A percentile compares a stretch with the other conserved stretches of the same genome.
These are phyloP conservation scores for Catharus minimus DNA, from an alignment of 2,113 vertebrate genomes.

Conservation along the genomic window DNA sequence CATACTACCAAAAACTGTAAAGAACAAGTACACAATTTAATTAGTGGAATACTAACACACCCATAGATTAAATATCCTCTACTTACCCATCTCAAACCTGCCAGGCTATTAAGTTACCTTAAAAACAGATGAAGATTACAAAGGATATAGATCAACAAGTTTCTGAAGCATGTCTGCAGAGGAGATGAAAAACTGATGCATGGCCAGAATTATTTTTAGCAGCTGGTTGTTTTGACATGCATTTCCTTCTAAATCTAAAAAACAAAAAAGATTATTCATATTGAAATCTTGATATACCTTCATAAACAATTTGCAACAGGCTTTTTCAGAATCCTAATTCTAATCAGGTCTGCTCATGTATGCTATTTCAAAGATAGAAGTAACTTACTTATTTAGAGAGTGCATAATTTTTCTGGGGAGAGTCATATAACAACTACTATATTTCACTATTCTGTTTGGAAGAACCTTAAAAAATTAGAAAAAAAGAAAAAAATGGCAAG, in stretches of 20 bases:
- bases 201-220: constrained; percentile 89
- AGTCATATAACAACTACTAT: neutral
- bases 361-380: neutral
- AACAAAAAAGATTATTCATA: neutral
- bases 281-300: neutral
- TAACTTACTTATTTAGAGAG: neutral
- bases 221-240: constrained; percentile 85
- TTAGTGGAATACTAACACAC: neutral
- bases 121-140: neutral
- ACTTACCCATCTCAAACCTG: neutral
- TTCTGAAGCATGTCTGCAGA: constrained; percentile 89
- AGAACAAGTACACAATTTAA: neutral
- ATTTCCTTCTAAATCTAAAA: constrained; percentile 88
- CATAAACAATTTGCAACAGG: neutral
- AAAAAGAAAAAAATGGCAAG: neutral
- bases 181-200: constrained; percentile 91
- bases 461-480: neutral
- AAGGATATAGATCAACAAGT: constrained; percentile 92
- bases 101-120: neutral
- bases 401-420: neutral
- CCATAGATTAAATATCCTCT: neutral
- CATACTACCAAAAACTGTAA: neutral
- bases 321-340: neutral
- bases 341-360: neutral
- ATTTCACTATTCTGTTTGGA: neutral